Percentiles rank a stretch among this genome's conserved stretches.
phyloP scores from a whole-genome alignment of 2,888 invertebrate genomes.

The Acronicta aceris region DNA sequence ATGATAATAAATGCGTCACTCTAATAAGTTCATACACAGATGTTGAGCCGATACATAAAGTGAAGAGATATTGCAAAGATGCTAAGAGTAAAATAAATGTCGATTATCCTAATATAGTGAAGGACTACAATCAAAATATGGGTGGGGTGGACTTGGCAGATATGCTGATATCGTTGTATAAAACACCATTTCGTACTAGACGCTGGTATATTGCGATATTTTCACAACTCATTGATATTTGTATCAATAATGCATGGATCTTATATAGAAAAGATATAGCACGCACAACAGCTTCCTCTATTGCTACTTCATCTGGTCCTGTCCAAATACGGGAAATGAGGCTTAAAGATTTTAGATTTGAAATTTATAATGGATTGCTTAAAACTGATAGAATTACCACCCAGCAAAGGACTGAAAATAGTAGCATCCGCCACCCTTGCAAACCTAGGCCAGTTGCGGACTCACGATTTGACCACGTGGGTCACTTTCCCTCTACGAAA shows the following conservation, averaged over 20 bases:
- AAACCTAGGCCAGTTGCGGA: neutral
- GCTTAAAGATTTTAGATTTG: constrained; percentile 1
- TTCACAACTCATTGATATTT: constrained; percentile 20
- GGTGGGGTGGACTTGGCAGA: no score
- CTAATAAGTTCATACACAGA: constrained; percentile 3
- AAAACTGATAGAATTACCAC: neutral
- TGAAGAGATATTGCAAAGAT: constrained; percentile 49
- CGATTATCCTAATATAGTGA: constrained; percentile 55
- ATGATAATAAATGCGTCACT: no score
- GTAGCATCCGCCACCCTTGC: neutral
- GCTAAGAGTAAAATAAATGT: constrained; percentile 50
- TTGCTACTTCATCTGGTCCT: no score
- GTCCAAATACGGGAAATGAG: no score
- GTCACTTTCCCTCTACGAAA: neutral
- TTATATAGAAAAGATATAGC: constrained; percentile 27
- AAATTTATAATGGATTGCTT: neutral
- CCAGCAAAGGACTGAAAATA: constrained; percentile 2
- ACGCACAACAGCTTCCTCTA: neutral
- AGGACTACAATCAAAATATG: constrained; percentile 21
- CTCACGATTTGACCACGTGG: neutral
- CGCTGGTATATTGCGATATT: no score
- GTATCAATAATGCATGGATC: constrained; percentile 47
- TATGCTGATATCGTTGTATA: no score
- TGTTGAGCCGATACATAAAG: neutral
- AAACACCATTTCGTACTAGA: no score